Conservation (phyloP, 2,113 vertebrate genomes). For the Lathamus discolor region DNA sequence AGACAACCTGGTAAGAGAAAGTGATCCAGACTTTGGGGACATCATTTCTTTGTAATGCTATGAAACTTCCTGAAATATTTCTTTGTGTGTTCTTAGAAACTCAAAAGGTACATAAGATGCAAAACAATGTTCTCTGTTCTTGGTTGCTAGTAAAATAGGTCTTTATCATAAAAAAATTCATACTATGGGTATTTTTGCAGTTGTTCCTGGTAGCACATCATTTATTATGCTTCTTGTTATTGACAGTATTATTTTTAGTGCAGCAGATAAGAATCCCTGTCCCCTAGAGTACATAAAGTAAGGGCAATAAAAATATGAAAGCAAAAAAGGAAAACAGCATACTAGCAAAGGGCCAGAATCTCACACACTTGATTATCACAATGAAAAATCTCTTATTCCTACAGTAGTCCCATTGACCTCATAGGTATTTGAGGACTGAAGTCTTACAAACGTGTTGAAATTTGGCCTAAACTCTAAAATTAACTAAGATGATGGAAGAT, state of each 20-base stretch:
- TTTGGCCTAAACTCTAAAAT: not conserved
- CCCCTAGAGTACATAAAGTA: not conserved
- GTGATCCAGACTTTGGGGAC: conserved; percentile 31
- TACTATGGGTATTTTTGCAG: not conserved
- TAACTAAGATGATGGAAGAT: not conserved
- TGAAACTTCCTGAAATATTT: not conserved
- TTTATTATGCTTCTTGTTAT: not conserved
- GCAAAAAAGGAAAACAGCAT: not conserved
- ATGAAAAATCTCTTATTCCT: not conserved
- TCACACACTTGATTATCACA: not conserved
- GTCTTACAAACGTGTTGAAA: not conserved
- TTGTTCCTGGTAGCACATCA: not conserved
- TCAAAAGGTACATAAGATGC: not conserved
- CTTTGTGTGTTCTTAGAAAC: not conserved
- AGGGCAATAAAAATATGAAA: not conserved
- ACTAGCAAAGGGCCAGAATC: not conserved
- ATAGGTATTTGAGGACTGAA: not conserved
- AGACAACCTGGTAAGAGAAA: conserved; percentile 40
- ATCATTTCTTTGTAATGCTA: conserved; percentile 20
- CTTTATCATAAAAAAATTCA: not conserved
- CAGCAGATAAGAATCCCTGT: not conserved
- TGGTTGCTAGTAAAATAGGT: not conserved
- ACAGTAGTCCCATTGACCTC: not conserved
- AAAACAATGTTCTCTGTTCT: not conserved
- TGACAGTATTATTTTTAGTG: not conserved